Evolutionary conservation across 2,113 vertebrate species (phyloP).

Genomic region (Urocolius indicus): DNA sequence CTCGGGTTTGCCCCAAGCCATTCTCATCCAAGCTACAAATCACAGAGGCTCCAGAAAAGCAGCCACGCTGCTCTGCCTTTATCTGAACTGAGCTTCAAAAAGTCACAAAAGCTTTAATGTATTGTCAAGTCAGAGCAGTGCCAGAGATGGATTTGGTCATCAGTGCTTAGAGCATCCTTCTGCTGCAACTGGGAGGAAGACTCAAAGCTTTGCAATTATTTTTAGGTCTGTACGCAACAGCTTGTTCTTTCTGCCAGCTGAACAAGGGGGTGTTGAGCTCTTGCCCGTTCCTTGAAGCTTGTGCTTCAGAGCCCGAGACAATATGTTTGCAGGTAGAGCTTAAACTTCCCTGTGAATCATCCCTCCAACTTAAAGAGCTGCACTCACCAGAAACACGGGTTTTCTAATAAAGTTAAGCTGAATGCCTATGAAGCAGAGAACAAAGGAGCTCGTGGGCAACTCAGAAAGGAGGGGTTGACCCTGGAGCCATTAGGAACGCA

Average conservation of each 20-base stretch:
- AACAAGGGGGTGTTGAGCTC: neutral
- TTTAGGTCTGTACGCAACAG: slow-evolving; percentile 26
- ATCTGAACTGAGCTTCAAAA: slow-evolving; percentile 11
- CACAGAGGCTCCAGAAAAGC: neutral
- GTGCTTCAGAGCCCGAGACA: neutral
- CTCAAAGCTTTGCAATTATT: slow-evolving; percentile 13
- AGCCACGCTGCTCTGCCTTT: rapidly evolving
- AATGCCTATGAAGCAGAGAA: neutral
- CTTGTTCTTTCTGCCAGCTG: slow-evolving; percentile 24
- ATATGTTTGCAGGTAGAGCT: neutral
- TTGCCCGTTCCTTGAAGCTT: neutral
- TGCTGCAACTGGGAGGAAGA: neutral
- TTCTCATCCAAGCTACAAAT: neutral
- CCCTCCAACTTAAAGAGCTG: neutral
- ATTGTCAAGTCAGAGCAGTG: neutral
- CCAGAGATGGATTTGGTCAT: neutral
- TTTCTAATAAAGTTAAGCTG: neutral
- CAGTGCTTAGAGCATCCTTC: neutral
- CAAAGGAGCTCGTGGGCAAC: neutral
- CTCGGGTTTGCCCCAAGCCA: neutral
- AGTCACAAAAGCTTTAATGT: slow-evolving; percentile 24
- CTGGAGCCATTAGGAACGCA: neutral
- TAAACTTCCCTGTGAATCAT: neutral
- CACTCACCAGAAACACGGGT: neutral
- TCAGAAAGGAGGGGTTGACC: neutral